A percentile compares a stretch with the other conserved stretches of the same genome.
Evolutionary conservation across 2,888 invertebrate species (phyloP).

Genomic region (Masnerella sp.): DNA sequence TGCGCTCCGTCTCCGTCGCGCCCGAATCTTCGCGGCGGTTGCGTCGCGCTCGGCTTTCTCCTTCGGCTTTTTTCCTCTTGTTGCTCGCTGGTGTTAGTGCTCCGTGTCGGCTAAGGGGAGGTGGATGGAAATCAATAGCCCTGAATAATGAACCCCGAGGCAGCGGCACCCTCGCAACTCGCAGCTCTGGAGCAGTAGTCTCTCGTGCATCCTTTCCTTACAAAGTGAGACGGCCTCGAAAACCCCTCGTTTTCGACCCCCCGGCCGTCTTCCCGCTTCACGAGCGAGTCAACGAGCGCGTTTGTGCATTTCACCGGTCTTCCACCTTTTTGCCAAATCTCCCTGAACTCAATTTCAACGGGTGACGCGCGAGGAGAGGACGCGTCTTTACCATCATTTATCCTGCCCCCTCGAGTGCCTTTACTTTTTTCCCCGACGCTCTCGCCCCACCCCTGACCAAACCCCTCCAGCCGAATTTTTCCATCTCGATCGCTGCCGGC

Average conservation of each 20-base stretch:
- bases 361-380: conserved; percentile 50
- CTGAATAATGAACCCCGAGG: conserved; percentile 76
- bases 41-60: conserved; percentile 43
- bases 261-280: conserved; percentile 20
- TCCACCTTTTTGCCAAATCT: conserved; percentile 55
- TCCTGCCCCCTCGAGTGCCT: conserved; percentile 37
- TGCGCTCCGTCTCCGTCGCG: too few species aligned
- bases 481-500: conserved; percentile 23
- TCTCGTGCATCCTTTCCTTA: conserved; percentile 66
- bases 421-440: conserved; percentile 8
- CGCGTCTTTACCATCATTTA: conserved; percentile 51
- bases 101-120: conserved; percentile 72
- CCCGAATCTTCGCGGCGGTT: too few species aligned
- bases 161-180: conserved; percentile 62
- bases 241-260: conserved; percentile 9
- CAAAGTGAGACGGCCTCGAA: conserved; percentile 47
- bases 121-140: conserved; percentile 78
- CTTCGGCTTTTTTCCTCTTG: conserved; percentile 61
- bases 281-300: conserved; percentile 45
- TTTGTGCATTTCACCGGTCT: conserved; percentile 56
- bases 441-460: too few species aligned
- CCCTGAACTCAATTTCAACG: conserved; percentile 55
- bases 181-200: conserved; percentile 73
- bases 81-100: conserved; percentile 67
- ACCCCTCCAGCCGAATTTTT: too few species aligned